These are phyloP conservation scores for Argynnis bischoffii DNA, from an alignment of 2,888 invertebrate species.

Conservation along the genomic window DNA sequence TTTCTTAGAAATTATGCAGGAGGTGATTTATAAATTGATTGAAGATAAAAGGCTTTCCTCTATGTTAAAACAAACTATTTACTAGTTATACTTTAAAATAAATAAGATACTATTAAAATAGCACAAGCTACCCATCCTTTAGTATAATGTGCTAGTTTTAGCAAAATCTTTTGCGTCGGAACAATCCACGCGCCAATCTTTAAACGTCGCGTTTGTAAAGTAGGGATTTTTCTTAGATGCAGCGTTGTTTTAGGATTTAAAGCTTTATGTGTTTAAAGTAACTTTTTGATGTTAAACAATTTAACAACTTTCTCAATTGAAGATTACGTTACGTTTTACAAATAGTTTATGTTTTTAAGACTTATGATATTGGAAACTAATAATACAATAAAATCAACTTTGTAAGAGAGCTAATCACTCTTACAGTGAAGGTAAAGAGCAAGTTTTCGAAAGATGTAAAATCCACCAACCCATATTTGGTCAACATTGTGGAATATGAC, in stretches of 20 bases:
- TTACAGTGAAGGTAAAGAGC: no score
- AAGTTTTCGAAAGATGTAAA: no score
- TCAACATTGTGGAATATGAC: no score
- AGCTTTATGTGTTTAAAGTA: not conserved
- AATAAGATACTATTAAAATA: not conserved
- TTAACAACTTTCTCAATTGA: not conserved
- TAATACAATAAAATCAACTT: no score
- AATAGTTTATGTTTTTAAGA: no score
- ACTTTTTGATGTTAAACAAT: not conserved
- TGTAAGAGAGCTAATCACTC: no score
- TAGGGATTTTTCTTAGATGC: not conserved
- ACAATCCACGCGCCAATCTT: slow-evolving; percentile 5
- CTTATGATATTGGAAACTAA: no score
- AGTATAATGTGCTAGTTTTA: slow-evolving; percentile 1
- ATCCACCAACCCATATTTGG: no score
- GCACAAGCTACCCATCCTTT: not conserved
- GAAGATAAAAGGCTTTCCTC: no score
- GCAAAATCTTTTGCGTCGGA: not conserved
- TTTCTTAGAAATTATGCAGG: no score
- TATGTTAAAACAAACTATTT: not conserved
- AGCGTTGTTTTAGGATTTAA: not conserved
- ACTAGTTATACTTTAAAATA: not conserved
- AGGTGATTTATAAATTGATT: no score
- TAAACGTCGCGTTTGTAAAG: slow-evolving; percentile 1
- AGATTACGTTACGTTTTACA: no score